These are phyloP conservation scores for Leucania comma DNA, from an alignment of 2,888 invertebrate species.

Conservation along the genomic window DNA sequence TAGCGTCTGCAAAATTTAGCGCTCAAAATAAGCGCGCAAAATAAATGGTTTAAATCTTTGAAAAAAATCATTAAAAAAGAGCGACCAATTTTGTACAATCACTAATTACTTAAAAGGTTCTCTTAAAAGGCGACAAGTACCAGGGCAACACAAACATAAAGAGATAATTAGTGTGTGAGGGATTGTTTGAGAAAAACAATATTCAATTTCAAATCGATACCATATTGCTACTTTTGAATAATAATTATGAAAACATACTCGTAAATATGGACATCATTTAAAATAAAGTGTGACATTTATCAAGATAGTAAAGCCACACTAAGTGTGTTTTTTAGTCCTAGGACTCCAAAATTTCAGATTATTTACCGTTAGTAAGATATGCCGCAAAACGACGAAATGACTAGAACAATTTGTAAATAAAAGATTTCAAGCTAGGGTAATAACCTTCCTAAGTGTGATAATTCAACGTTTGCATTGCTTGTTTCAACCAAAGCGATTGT, in stretches of 20 bases:
- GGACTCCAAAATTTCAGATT: slow-evolving; percentile 10
- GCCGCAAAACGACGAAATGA: background rate
- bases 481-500: slow-evolving; percentile 20
- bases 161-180: background rate
- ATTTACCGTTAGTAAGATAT: slow-evolving; percentile 3
- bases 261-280: background rate
- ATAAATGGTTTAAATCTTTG: too few species aligned
- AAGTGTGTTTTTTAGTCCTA: slow-evolving; percentile 3
- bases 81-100: too few species aligned
- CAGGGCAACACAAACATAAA: slow-evolving; percentile 1
- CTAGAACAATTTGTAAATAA: slow-evolving; percentile 18
- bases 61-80: too few species aligned
- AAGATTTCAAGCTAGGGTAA: slow-evolving; percentile 10
- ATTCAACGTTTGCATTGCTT: slow-evolving; percentile 15
- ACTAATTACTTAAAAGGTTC: background rate
- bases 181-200: background rate
- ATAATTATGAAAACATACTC: background rate
- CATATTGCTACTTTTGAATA: background rate
- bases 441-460: slow-evolving; percentile 17
- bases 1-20: too few species aligned
- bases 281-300: background rate
- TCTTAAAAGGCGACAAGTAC: slow-evolving; percentile 26
- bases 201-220: background rate
- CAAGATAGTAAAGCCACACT: background rate
- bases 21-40: too few species aligned